These are phyloP conservation scores for Andrena bicolor DNA, from an alignment of 2,888 invertebrate genomes.

Conservation along the genomic window DNA sequence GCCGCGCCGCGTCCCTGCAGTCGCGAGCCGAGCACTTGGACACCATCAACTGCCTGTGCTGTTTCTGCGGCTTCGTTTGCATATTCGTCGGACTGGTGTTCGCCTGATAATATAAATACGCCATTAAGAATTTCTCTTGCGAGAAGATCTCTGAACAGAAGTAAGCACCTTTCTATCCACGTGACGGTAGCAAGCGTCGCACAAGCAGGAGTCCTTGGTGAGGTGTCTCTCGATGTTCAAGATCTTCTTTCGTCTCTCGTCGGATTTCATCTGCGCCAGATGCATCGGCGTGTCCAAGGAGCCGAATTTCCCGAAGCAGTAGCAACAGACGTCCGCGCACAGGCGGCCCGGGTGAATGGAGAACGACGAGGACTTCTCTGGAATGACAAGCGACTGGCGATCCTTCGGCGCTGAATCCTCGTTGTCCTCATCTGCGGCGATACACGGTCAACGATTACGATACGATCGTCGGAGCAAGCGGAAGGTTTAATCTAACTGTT, in stretches of 20 bases:
- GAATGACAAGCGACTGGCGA: slow-evolving; percentile 91
- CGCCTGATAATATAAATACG: slow-evolving; percentile 70
- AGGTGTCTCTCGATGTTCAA: slow-evolving; percentile 92
- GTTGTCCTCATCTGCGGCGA: slow-evolving; percentile 79
- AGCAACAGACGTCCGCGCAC: slow-evolving; percentile 94
- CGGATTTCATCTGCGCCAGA: slow-evolving; percentile 93
- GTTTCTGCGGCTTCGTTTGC: slow-evolving; percentile 81
- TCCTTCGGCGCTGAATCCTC: slow-evolving; percentile 83
- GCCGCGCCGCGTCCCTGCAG: slow-evolving; percentile 82
- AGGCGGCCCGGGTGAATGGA: slow-evolving; percentile 93
- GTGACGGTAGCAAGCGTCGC: slow-evolving; percentile 95
- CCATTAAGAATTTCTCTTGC: not conserved
- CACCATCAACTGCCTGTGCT: slow-evolving; percentile 81
- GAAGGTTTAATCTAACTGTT: not conserved
- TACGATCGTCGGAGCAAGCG: not conserved
- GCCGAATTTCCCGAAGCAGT: slow-evolving; percentile 95
- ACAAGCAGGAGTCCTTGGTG: slow-evolving; percentile 93
- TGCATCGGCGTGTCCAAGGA: slow-evolving; percentile 95
- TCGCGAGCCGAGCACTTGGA: slow-evolving; percentile 82
- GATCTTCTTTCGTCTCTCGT: slow-evolving; percentile 93
- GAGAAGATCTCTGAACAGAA: not conserved
- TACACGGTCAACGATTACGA: slow-evolving; percentile 31
- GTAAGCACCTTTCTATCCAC: slow-evolving; percentile 91
- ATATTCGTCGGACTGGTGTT: slow-evolving; percentile 82
- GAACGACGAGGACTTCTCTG: slow-evolving; percentile 95